Conservation (phyloP, 2,888 invertebrate genomes). For the Patella pellucida region DNA sequence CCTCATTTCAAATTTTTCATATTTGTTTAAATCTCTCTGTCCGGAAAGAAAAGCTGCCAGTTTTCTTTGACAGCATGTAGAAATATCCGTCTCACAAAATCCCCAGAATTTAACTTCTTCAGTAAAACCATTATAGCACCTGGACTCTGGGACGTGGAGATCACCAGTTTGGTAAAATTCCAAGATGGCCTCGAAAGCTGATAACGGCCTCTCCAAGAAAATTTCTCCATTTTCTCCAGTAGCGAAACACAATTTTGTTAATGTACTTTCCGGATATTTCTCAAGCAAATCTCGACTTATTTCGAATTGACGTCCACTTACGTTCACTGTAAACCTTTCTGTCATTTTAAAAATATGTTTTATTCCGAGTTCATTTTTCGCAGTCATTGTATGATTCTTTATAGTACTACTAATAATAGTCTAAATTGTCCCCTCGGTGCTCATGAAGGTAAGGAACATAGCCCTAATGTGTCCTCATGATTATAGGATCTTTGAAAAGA, state of each 20-base stretch:
- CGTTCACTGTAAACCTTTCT: not conserved
- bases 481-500: too few species aligned
- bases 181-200: slow-evolving; percentile 11
- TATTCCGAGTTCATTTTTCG: too few species aligned
- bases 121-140: not conserved
- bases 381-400: too few species aligned
- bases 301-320: slow-evolving; percentile 15
- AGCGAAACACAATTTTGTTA: not conserved
- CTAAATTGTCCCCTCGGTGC: too few species aligned
- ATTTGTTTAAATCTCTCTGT: not conserved
- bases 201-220: slow-evolving; percentile 8
- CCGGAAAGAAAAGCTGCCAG: not conserved
- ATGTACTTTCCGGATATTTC: slow-evolving; percentile 4
- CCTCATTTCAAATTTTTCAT: not conserved
- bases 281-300: slow-evolving; percentile 3
- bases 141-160: slow-evolving; percentile 13
- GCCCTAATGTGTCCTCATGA: too few species aligned
- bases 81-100: not conserved
- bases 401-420: too few species aligned
- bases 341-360: not conserved
- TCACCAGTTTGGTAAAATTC: slow-evolving; percentile 16
- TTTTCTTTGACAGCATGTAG: not conserved
- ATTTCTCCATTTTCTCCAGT: not conserved
- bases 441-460: too few species aligned
- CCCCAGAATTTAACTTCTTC: not conserved